Evolutionary conservation across 2,797 vertebrate genomes (phyloP).

Genomic region (Pantherophis vulpinus): DNA sequence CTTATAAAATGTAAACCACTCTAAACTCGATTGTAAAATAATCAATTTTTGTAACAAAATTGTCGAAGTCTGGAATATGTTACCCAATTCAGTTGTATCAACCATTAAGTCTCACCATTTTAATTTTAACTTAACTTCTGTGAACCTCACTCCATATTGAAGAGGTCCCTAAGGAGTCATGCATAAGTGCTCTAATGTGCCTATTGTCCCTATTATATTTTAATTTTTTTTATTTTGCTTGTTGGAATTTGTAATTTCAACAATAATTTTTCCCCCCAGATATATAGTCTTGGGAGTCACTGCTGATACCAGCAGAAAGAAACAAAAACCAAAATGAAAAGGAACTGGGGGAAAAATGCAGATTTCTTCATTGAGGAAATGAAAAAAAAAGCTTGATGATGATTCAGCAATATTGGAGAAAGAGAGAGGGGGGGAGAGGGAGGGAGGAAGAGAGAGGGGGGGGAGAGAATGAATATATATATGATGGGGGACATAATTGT

Average conservation of each 20-base stretch:
- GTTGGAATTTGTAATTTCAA: neutral
- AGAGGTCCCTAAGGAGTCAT: neutral
- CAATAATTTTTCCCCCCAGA: neutral
- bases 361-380: neutral
- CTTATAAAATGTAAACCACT: neutral
- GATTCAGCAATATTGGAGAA: neutral
- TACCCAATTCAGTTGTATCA: neutral
- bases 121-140: neutral
- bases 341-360: neutral
- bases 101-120: neutral
- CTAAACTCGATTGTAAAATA: neutral
- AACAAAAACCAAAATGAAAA: neutral
- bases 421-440: neutral
- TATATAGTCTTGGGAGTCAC: neutral
- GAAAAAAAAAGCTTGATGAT: neutral
- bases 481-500: neutral
- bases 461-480: too few relatives aligned
- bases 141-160: neutral
- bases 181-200: neutral
- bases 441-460: accelerated
- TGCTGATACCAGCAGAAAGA: neutral
- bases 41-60: neutral
- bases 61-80: neutral
- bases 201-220: neutral
- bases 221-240: neutral